These are phyloP conservation scores for Phaethornis superciliosus DNA, from an alignment of 2,113 vertebrate genomes.

Conservation along the genomic window DNA sequence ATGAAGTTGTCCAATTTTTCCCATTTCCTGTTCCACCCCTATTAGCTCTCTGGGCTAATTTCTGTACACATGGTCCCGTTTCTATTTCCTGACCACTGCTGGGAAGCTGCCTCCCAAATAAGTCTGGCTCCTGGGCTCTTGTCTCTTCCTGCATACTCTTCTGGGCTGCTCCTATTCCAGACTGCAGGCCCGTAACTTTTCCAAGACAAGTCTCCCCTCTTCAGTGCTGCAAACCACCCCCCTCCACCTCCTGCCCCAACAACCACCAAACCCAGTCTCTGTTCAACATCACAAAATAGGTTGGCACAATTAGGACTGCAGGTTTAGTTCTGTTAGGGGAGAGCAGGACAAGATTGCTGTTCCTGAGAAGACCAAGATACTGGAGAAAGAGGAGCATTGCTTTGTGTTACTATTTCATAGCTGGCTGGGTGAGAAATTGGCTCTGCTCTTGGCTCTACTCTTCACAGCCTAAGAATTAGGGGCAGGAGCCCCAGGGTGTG, in stretches of 20 bases:
- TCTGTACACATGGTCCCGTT: neutral
- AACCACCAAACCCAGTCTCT: neutral
- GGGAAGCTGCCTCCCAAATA: neutral
- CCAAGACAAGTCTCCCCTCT: neutral
- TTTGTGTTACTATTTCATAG: slow-evolving; percentile 4
- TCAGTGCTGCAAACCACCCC: neutral
- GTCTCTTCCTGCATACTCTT: neutral
- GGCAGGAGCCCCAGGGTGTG: neutral
- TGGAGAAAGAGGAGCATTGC: neutral
- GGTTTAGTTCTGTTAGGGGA: neutral
- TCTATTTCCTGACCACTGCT: neutral
- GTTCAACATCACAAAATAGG: neutral
- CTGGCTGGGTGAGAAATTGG: neutral
- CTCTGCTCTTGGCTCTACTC: neutral
- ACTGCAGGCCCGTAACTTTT: neutral
- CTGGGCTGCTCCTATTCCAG: slow-evolving; percentile 5
- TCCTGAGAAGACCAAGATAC: neutral
- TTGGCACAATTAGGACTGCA: neutral
- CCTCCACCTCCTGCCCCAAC: too few relatives aligned
- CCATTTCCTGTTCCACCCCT: neutral
- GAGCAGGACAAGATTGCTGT: neutral
- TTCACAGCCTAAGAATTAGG: neutral
- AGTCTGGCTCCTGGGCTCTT: neutral
- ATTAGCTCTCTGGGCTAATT: neutral
- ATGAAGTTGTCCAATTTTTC: slow-evolving; percentile 1